Conservation (phyloP, 1,140 invertebrate genomes). For the Scaptomyza montana region DNA sequence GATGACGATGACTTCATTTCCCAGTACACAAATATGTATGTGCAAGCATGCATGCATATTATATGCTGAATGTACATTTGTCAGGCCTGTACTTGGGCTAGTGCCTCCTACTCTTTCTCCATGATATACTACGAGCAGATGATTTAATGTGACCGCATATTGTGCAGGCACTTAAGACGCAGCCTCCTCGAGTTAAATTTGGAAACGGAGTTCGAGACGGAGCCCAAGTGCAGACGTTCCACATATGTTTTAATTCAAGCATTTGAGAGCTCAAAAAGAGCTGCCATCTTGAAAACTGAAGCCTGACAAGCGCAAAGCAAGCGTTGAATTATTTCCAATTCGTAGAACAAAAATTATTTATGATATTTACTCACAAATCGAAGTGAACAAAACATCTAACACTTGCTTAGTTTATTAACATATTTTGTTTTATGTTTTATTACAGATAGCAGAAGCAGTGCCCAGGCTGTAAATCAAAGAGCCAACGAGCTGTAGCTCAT, state of each 20-base stretch:
- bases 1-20: slow-evolving; percentile 59
- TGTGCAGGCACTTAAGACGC: slow-evolving; percentile 66
- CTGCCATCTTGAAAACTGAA: slow-evolving; percentile 71
- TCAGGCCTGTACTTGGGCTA: slow-evolving; percentile 66
- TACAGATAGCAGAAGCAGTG: slow-evolving; percentile 21
- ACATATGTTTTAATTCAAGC: slow-evolving; percentile 70
- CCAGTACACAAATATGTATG: slow-evolving; percentile 9
- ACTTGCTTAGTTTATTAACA: slow-evolving; percentile 2
- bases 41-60: not conserved
- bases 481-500: slow-evolving; percentile 58
- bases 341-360: not conserved
- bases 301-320: slow-evolving; percentile 13
- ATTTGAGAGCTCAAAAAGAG: slow-evolving; percentile 15
- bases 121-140: slow-evolving; percentile 79
- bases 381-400: not conserved
- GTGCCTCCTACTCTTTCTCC: slow-evolving; percentile 39
- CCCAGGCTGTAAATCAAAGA: slow-evolving; percentile 57
- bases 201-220: slow-evolving; percentile 34
- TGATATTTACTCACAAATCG: not conserved
- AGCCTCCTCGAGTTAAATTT: slow-evolving; percentile 27
- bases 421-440: slow-evolving; percentile 13
- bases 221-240: slow-evolving; percentile 49
- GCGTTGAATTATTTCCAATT: slow-evolving; percentile 15
- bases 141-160: slow-evolving; percentile 79
- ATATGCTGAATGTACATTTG: slow-evolving; percentile 24